Evolutionary conservation across 2,888 invertebrate species (phyloP).

Genomic region (Sepiola atlantica): DNA sequence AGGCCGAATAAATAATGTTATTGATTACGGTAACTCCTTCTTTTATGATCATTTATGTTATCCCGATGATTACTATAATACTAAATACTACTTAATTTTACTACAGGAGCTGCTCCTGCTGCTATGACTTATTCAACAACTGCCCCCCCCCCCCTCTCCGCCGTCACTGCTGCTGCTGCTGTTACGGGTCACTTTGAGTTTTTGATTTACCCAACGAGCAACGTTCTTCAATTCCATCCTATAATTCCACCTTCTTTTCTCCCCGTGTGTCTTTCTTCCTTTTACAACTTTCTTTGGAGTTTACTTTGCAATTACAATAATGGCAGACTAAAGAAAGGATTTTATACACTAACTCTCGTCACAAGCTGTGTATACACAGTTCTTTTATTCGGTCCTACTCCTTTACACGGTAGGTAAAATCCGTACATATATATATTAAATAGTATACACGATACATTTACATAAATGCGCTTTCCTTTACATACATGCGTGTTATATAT

Average conservation of each 20-base stretch:
- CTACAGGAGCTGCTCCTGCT: neutral
- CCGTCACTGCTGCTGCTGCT: neutral
- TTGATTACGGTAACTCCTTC: no score
- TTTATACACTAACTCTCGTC: neutral
- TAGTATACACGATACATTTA: neutral
- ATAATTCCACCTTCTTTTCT: neutral
- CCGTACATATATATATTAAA: neutral
- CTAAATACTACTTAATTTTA: neutral
- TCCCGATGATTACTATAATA: no score
- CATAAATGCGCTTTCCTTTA: neutral
- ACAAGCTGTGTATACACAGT: neutral
- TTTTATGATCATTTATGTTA: no score
- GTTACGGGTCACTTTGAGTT: conserved; percentile 6
- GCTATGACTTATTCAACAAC: neutral
- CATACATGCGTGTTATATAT: neutral
- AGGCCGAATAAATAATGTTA: no score
- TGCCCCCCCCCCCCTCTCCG: neutral
- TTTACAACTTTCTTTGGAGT: neutral
- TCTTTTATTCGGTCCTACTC: neutral
- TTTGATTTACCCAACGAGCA: neutral
- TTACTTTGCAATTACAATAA: neutral
- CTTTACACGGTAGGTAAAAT: neutral
- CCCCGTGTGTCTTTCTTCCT: neutral
- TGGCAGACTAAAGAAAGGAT: neutral
- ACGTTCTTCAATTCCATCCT: conserved; percentile 18